A percentile compares a stretch with the other conserved stretches of the same genome.
Evolutionary conservation across 2,888 invertebrate species (phyloP).

Genomic region (Drosophila mayaguana): DNA sequence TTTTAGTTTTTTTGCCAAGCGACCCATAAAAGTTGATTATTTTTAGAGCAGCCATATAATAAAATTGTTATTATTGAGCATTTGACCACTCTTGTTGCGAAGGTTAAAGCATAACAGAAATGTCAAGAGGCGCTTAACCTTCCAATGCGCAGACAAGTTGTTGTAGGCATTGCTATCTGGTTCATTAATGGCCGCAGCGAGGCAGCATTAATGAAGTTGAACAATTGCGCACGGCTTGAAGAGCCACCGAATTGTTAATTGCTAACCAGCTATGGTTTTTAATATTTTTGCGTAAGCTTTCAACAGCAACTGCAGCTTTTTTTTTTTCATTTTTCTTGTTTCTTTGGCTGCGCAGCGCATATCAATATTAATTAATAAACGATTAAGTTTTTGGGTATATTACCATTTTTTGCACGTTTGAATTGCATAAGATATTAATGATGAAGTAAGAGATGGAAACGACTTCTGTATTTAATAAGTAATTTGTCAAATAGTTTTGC

Average conservation of each 20-base stretch:
- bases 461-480: neutral
- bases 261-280: conserved; percentile 49
- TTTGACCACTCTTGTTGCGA: conserved; percentile 65
- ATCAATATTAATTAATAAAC: conserved; percentile 56
- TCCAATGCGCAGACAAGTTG: conserved; percentile 62
- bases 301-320: conserved; percentile 22
- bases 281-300: conserved; percentile 64
- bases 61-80: conserved; percentile 60
- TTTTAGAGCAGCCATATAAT: conserved; percentile 48
- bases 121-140: conserved; percentile 79
- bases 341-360: conserved; percentile 34
- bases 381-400: conserved; percentile 41
- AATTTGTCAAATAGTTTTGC: neutral
- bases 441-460: conserved; percentile 17
- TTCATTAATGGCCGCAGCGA: conserved; percentile 67
- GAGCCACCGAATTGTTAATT: conserved; percentile 66
- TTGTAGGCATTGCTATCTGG: conserved; percentile 65
- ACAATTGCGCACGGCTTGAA: conserved; percentile 59
- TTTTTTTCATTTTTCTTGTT: conserved; percentile 2
- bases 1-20: conserved; percentile 48
- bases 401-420: conserved; percentile 12
- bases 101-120: conserved; percentile 71
- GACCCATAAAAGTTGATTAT: conserved; percentile 56
- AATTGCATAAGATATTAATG: conserved; percentile 29
- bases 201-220: conserved; percentile 53